A percentile compares a stretch with the other conserved stretches of the same genome.
Evolutionary conservation across 2,888 invertebrate species (phyloP).

Genomic region (Eucriotettix oculatus): DNA sequence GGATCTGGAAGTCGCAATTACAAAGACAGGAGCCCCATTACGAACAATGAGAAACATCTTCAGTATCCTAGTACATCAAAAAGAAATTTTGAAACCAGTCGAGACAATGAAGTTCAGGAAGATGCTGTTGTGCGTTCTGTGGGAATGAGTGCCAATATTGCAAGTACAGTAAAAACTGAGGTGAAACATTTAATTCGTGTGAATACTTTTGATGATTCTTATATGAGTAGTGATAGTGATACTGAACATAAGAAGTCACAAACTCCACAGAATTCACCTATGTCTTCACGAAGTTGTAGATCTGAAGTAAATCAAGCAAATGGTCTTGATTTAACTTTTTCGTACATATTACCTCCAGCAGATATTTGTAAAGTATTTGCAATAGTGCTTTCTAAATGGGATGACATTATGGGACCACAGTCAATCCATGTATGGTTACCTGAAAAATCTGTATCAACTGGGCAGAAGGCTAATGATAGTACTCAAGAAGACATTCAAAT

Average conservation of each 20-base stretch:
- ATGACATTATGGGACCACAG: slow-evolving; percentile 15
- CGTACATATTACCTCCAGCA: slow-evolving; percentile 10
- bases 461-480: not conserved
- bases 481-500: not conserved
- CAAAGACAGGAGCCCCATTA: too few species aligned
- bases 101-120: not conserved
- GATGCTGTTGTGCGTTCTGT: slow-evolving; percentile 7
- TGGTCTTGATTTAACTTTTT: slow-evolving; percentile 4
- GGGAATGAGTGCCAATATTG: slow-evolving; percentile 13
- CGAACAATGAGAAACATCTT: too few species aligned
- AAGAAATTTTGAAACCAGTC: too few species aligned
- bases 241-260: not conserved
- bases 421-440: slow-evolving; percentile 14
- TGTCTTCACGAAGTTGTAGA: too few species aligned
- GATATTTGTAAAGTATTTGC: slow-evolving; percentile 11
- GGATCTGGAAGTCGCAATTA: not conserved
- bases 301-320: not conserved
- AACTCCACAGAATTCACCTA: not conserved
- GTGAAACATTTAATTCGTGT: slow-evolving; percentile 11
- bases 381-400: slow-evolving; percentile 14
- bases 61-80: too few species aligned
- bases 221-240: not conserved
- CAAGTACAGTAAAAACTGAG: slow-evolving; percentile 9
- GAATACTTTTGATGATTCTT: slow-evolving; percentile 1
- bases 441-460: not conserved